These are phyloP conservation scores for Hormiphora californensis DNA, from an alignment of 37 sponge, comb jelly and placozoan genomes.

Conservation along the genomic window DNA sequence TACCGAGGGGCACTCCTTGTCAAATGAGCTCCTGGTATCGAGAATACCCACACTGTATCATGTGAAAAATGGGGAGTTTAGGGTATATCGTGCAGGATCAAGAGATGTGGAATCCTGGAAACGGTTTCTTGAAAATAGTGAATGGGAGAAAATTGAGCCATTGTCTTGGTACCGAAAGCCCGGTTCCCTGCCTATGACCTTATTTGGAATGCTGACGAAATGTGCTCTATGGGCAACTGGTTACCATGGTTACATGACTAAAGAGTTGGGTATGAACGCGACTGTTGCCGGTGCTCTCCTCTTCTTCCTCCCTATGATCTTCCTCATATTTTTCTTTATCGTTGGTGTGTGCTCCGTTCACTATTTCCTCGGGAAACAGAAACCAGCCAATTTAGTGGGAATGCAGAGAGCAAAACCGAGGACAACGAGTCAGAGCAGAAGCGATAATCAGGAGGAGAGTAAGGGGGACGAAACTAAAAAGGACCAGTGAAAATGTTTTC, in stretches of 20 bases:
- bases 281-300: neutral
- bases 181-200: neutral
- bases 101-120: neutral
- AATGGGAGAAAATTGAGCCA: neutral
- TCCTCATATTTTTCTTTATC: neutral
- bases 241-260: neutral
- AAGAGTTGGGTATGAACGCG: neutral
- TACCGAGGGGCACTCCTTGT: neutral
- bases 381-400: slow-evolving; percentile 1
- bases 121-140: neutral
- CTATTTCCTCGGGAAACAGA: neutral
- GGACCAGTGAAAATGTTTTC: neutral
- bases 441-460: neutral
- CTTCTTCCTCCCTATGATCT: neutral
- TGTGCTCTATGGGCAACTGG: slow-evolving; percentile 18
- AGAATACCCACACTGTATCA: slow-evolving; percentile 42
- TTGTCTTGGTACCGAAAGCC: slow-evolving; percentile 22
- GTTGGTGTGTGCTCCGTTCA: neutral
- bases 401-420: slow-evolving; percentile 15
- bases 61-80: slow-evolving; percentile 43
- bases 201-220: neutral
- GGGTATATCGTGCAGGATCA: neutral
- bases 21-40: neutral
- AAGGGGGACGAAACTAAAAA: neutral
- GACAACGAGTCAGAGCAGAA: neutral